Conservation (phyloP, 1,140 invertebrate genomes). For the Microplitis demolitor region DNA sequence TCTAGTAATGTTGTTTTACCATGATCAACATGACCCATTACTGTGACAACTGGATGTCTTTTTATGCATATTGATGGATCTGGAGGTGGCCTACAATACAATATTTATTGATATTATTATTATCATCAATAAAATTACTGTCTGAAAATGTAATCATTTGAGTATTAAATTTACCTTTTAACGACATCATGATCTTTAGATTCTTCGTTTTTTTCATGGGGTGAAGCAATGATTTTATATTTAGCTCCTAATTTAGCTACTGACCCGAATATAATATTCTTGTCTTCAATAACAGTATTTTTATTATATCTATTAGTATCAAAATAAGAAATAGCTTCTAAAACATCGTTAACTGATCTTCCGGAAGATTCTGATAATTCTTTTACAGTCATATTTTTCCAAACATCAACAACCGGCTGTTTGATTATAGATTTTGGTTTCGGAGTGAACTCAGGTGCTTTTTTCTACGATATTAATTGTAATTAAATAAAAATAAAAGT, state of each 20-base stretch:
- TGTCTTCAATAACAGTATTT: conserved; percentile 59
- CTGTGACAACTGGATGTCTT: conserved; percentile 90
- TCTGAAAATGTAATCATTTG: background rate
- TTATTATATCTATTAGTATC: conserved; percentile 54
- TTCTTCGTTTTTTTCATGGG: conserved; percentile 53
- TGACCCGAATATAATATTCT: conserved; percentile 67
- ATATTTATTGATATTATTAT: no score
- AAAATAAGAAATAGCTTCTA: conserved; percentile 69
- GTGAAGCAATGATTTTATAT: conserved; percentile 62
- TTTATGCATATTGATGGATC: conserved; percentile 68
- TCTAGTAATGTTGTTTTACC: conserved; percentile 98
- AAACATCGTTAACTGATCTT: conserved; percentile 67
- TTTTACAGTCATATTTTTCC: conserved; percentile 77
- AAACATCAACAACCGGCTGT: conserved; percentile 67
- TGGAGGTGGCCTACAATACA: conserved; percentile 61
- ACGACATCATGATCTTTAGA: conserved; percentile 43
- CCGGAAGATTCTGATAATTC: conserved; percentile 70
- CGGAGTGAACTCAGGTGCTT: background rate
- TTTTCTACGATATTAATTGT: conserved; percentile 17
- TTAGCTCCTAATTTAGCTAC: conserved; percentile 70
- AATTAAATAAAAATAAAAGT: conserved; percentile 13
- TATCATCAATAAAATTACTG: background rate
- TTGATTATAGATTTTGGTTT: conserved; percentile 40
- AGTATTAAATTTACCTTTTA: conserved; percentile 37
- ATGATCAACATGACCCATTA: conserved; percentile 99